Evolutionary conservation across 2,113 vertebrate genomes (phyloP), one percentile per base, ranked within the genome.

Genomic region (Sisor rabdophorus): DNA sequence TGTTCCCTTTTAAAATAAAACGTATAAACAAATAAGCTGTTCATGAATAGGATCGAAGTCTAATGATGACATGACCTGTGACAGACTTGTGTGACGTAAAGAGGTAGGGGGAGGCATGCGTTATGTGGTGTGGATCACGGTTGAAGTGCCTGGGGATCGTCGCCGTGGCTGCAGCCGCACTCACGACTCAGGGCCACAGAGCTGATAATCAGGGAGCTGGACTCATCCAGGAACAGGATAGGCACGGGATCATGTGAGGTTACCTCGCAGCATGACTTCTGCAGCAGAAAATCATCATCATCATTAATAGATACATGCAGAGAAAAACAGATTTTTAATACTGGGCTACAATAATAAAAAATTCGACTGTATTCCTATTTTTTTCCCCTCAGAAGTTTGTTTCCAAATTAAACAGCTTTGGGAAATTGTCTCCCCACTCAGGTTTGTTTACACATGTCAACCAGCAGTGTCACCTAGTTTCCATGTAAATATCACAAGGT

Each of bases 201-300:
- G 61, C 89, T 85, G 12, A 93, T 83, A 53, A 86, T 67, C 1
- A 89, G 1, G 19, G 80, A 50, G 82, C 59, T 72, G 52, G 26
- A 79, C 20, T 87, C 78, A 52, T 92, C 89, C 85, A 89, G 12
- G 75, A 90, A 92, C 72, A 91, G 12, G 26, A 93, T 63, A 3
- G 84, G 85, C 47, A 90, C 75, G 11, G 12, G 52, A n/a, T 82
- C 67, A 1, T 81, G 69, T 60, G 84, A 69, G 16, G 48, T 82
- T 11, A 87, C 82, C 36, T 75, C 73, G 68, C 92, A 93, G 56
- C 88, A 91, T 0, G 79, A 77, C 60, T 56, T 63, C 86, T 89
- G 84, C 8, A 56, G 22, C 53, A 73, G 52, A 40, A 67, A 40
- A 54, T 11, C 0, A 30, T 2, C 11, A 32, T 52, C 36, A 16